Base-by-base conservation (phyloP, 2,888 invertebrate genomes). In the Meliscaeva auricollis region DNA sequence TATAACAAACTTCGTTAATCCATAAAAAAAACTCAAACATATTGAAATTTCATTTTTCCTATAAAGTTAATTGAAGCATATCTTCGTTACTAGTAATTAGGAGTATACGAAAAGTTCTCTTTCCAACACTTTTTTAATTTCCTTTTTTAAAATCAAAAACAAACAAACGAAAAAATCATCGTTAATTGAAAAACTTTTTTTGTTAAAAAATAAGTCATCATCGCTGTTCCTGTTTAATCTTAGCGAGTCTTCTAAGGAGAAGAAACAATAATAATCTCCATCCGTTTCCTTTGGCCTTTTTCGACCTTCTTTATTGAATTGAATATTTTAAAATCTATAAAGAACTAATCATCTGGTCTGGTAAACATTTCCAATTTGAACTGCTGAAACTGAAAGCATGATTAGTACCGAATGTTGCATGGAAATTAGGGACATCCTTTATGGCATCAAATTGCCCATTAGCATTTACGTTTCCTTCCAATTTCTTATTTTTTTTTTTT, bases 361-460 rank as follows among this genome's bases (percentile, higher is more conserved):
- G 32, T 73, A 68, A 54, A 66, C 66, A 82, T 62, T 72, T n/a
- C 44, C 58, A 35, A 52, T 69, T 32, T 44, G n/a, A 48, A 35
- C 35, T 17, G 11, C 7, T 20, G 38, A 38, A 58, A 38, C 30
- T 70, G 44, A 74, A 66, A 66, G 79, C 66, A 64, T 79, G 83
- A 84, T 84, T 79, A 79, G 83, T 64, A 75, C 79, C 79, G 74
- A 84, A 79, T 84, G 83, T 79, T 84, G 83, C 79, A 84, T 84
- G 70, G 75, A 79, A 79, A 82, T 75, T 70, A 75, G 58, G 70
- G 58, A 70, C 75, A 79, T 62, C 79, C 70, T 74, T 79, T 84
- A 84, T 70, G 46, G 74, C 56, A 66, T 26, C n/a, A 83, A 79
- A 79, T 84, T 74, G 83, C 69, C 83, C 75, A 79, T 84, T 79